Percentiles rank a stretch among this genome's conserved stretches.
phyloP scores from a whole-genome alignment of 1,140 invertebrate genomes.

The Bacillus rossius region DNA sequence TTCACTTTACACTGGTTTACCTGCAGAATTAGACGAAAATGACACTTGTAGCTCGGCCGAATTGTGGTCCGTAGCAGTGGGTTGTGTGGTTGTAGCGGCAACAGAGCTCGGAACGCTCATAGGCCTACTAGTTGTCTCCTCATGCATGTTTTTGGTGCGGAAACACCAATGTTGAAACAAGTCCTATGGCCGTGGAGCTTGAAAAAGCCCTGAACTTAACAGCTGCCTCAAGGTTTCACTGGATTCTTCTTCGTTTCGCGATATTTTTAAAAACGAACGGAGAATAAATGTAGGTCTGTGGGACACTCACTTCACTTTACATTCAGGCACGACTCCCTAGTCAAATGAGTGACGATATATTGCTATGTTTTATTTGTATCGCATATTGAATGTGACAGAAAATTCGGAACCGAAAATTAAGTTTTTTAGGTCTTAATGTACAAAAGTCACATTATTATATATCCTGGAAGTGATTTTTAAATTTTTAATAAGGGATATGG shows the following conservation, averaged over 20 bases:
- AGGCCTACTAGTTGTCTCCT: conserved; percentile 37
- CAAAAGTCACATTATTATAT: too few relatives aligned
- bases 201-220: conserved; percentile 40
- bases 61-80: conserved; percentile 18
- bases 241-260: conserved; percentile 15
- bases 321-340: conserved; percentile 41
- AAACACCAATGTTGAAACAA: conserved; percentile 36
- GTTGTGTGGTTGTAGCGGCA: conserved; percentile 40
- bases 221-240: conserved; percentile 37
- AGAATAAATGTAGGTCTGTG: conserved; percentile 55
- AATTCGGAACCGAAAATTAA: background rate
- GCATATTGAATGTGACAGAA: background rate
- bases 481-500: too few relatives aligned
- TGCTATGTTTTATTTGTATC: background rate
- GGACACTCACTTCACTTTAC: conserved; percentile 62
- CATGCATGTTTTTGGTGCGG: conserved; percentile 41
- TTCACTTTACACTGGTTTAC: conserved; percentile 4
- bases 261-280: conserved; percentile 14
- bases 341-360: conserved; percentile 33
- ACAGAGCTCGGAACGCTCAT: conserved; percentile 43
- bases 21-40: conserved; percentile 19
- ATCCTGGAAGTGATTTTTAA: too few relatives aligned
- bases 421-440: too few relatives aligned
- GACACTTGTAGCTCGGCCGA: conserved; percentile 19
- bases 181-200: conserved; percentile 36